phyloP scores from a whole-genome alignment of 2,888 invertebrate species.

The Ashinkailepas kermadecensis region DNA sequence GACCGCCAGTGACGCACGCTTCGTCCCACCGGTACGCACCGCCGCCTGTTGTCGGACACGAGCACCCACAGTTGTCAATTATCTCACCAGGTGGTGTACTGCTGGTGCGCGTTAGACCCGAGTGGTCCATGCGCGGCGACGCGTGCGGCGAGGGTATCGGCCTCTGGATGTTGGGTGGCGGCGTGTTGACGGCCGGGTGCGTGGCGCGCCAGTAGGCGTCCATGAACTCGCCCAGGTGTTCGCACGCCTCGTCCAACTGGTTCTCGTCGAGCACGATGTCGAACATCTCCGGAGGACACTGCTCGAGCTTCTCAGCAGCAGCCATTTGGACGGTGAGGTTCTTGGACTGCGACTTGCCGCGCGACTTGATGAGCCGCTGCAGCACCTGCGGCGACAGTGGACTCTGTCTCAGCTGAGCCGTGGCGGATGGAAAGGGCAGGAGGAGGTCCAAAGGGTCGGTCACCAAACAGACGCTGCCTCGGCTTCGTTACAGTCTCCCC shows the following conservation, averaged over 20 bases:
- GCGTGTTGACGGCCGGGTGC: slow-evolving; percentile 70
- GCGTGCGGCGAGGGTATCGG: slow-evolving; percentile 33
- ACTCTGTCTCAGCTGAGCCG: too few species aligned
- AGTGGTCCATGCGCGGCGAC: slow-evolving; percentile 25
- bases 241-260: slow-evolving; percentile 90
- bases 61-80: not conserved
- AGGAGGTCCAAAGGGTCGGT: too few species aligned
- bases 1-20: not conserved
- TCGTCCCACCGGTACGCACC: not conserved
- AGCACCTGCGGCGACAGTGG: slow-evolving; percentile 44
- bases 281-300: slow-evolving; percentile 91
- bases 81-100: not conserved
- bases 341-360: slow-evolving; percentile 95
- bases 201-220: slow-evolving; percentile 98
- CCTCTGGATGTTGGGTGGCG: slow-evolving; percentile 46
- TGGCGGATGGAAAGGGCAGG: too few species aligned
- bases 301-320: slow-evolving; percentile 96
- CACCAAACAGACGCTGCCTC: too few species aligned
- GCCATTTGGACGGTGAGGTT: slow-evolving; percentile 99
- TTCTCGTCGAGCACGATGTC: slow-evolving; percentile 98
- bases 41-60: not conserved
- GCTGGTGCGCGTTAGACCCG: not conserved
- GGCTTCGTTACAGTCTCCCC: too few species aligned
- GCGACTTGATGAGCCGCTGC: slow-evolving; percentile 94
- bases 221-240: slow-evolving; percentile 95